A percentile compares a stretch with the other conserved stretches of the same genome.
Conservation (phyloP, 2,888 invertebrate species). For the Diarsia dahlii region DNA sequence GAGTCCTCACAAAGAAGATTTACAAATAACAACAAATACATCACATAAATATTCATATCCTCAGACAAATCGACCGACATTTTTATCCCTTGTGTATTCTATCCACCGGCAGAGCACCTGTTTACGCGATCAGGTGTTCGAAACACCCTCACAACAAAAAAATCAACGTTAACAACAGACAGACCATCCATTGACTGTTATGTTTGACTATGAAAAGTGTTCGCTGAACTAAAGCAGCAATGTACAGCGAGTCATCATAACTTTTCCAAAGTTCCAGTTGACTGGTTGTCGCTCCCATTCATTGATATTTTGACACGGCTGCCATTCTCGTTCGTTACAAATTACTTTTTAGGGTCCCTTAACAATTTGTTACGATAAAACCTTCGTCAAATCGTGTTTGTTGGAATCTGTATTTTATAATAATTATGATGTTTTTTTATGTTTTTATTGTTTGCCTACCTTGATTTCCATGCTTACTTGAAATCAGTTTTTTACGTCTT, state of each 20-base stretch:
- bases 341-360: constrained; percentile 63
- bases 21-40: constrained; percentile 5
- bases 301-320: constrained; percentile 78
- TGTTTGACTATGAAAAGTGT: not conserved
- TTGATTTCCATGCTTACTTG: not conserved
- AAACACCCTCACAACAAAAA: constrained; percentile 58
- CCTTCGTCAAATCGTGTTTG: constrained; percentile 39
- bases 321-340: constrained; percentile 69
- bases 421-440: constrained; percentile 1
- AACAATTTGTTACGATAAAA: constrained; percentile 51
- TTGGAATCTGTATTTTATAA: constrained; percentile 16
- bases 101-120: constrained; percentile 74
- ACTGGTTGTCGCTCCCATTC: constrained; percentile 59
- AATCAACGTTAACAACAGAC: not conserved
- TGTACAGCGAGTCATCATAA: constrained; percentile 8
- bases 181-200: constrained; percentile 60
- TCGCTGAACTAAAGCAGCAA: constrained; percentile 10
- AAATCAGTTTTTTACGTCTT: not conserved
- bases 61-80: constrained; percentile 65
- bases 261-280: constrained; percentile 31
- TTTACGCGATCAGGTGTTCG: constrained; percentile 80
- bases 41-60: constrained; percentile 63
- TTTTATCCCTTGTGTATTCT: constrained; percentile 60
- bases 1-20: constrained; percentile 4
- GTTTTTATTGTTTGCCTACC: not conserved